Base-by-base conservation (phyloP, 2,797 vertebrate genomes). In the Austrolebias charrua region DNA sequence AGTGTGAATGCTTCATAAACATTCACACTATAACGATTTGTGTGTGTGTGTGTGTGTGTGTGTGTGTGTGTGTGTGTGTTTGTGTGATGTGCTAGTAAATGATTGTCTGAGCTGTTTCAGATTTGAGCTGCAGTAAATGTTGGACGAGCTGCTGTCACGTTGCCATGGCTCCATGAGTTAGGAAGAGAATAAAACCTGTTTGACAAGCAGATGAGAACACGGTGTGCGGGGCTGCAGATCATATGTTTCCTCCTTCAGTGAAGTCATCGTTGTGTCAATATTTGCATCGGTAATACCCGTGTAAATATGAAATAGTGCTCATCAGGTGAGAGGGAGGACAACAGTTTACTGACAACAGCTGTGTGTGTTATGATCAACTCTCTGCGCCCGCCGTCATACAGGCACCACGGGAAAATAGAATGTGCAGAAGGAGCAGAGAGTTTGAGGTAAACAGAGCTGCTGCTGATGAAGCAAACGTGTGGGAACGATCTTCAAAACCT, bases 251-350 rank as follows among this genome's bases (percentile, higher is more conserved):
- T 89, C 88, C 83, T 89, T 83, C 59, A 55, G 65, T 90, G 86
- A 91, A 82, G 85, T 89, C 86, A 90, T 89, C 66, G 47, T 61
- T 85, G 68, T 84, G 90, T 91, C 88, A 92, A 92, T 91, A 91
- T 91, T 92, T 92, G 89, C 81, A 80, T 83, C 88, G 85, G 75
- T 88, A 85, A 89, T 87, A 80, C 82, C 71, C 44, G 70, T 60
- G 85, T 79, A 79, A 88, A 88, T 82, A 84, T 87, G 79, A 66
- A 73, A 84, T 66, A 33, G 43, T 64, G 48, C 63, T 46, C 14
- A 40, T 65, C 56, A 50, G 57, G 58, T 68, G 69, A 45, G 66
- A 55, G 42, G 44, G 72, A 13, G 64, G 66, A 0, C 31, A 61
- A 29, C 66, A 58, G 75, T 91, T 89, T 86, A 85, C 88, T 82